Base-by-base conservation (phyloP, 2,888 invertebrate species). In the Tipula vernalis region DNA sequence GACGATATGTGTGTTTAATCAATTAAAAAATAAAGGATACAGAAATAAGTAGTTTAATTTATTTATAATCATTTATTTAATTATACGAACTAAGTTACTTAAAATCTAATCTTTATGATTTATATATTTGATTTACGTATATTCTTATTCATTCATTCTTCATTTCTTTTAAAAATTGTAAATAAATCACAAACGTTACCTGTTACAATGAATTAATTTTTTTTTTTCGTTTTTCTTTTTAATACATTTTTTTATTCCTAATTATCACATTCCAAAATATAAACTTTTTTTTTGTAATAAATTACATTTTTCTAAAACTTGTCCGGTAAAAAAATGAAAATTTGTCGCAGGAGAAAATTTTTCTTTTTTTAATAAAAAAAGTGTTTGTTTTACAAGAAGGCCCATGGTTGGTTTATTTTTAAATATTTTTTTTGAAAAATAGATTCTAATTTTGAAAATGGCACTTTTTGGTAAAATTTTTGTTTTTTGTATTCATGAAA, bases 381-480 rank as follows among this genome's bases (percentile, higher is more conserved):
- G 28, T 71, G 28, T 71, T 71, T 71, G 71, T 71, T 71, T 71
- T 71, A 28, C 28, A 28, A 71, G 71, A 71, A 71, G 71, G 71
- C 71, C 71, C 71, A 71, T 71, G 71, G 18, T 71, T 71, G 71
- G 18, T 71, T 71, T 71, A 28, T 71, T 71, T 71, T 28, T 71
- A 51, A n/a, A 51, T 71, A 28, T 71, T 8, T 71, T n/a, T 71
- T 71, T 71, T 71, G 71, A 71, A 71, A 71, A 71, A 71, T 71
- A 71, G 71, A 84, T 41, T 84, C 15, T 84, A 84, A 84, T 41
- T 84, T 84, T 84, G 36, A 39, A 84, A 84, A 84, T 84, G 84
- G 84, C 84, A 84, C 84, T 39, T 84, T 84, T 84, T 84, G 84
- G 84, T 84, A 41, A 84, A 44, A 51, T n/a, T 51, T 51, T 84